Base-by-base conservation (phyloP, 2,113 vertebrate genomes). In the Macrotis lagotis region DNA sequence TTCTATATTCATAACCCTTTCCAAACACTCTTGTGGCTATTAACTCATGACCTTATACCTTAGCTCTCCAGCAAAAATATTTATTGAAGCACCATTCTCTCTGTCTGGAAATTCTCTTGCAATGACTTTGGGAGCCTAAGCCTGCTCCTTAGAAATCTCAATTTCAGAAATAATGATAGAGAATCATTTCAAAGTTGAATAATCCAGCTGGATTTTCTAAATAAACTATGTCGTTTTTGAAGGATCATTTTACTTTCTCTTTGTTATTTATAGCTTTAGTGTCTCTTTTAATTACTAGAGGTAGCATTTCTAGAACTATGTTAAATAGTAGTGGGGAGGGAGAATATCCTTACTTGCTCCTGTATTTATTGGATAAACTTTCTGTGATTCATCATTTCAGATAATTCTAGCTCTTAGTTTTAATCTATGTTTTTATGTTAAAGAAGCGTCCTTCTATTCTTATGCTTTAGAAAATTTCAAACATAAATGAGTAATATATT, bases 41-140 rank as follows among this genome's bases (percentile, higher is more conserved):
- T 47, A 26, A 22, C 66, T 51, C 92, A 59, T 59, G 74, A 28
- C 48, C 88, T 26, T 26, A 48, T 44, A 19, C 28, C 1, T 9
- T 25, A 37, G 93, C 49, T 0, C 16, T 92, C 19, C 16, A 22
- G n/a, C 25, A 24, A 92, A 47, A 91, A 48, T 10, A 52, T 25
- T 59, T 93, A 2, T 0, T 16, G 1, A 7, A 74, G 4, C 7
- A 25, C 47, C 0, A 0, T n/a, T 89, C 44, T 26, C 7, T 0
- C 25, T 19, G 47, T 25, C n/a, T 50, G 51, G 9, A 88, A 51
- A 47, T 48, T 22, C 7, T 8, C 66, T 31, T 66, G 44, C 5
- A 47, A 53, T n/a, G 16, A 12, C 50, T 44, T 51, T 44, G 25
- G 1, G 92, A 90, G 66, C 48, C 74, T 44, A 59, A 55, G 31